phyloP scores from a whole-genome alignment of 2,113 vertebrate genomes.

The Anarrhichthys ocellatus region DNA sequence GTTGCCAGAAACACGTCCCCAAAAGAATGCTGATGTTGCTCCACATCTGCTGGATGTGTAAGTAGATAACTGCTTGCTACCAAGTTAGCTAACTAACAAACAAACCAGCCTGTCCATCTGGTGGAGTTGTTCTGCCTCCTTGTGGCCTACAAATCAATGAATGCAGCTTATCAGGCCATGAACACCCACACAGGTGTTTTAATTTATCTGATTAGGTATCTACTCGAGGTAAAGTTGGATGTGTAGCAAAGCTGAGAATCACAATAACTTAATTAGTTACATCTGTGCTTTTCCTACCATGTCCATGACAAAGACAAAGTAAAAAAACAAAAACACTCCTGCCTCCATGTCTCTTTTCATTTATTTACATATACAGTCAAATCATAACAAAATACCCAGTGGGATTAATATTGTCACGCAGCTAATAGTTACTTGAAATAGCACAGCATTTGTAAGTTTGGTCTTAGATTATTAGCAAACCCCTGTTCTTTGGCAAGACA shows the following conservation, averaged over 20 bases:
- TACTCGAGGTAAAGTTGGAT: neutral
- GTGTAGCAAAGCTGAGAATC: neutral
- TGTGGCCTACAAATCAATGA: neutral
- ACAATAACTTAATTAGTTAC: neutral
- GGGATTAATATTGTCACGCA: neutral
- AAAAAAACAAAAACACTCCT: neutral
- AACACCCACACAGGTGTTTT: neutral
- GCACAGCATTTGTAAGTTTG: neutral
- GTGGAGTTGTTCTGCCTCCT: neutral
- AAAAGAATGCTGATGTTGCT: neutral
- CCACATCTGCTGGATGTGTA: neutral
- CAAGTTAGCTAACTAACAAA: neutral
- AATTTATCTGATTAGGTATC: neutral
- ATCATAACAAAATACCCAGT: slow-evolving; percentile 57
- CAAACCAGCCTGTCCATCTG: neutral
- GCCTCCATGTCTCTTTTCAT: neutral
- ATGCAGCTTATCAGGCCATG: too few species aligned
- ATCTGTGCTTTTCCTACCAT: neutral
- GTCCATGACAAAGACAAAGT: neutral
- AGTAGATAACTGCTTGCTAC: neutral
- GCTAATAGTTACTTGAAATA: neutral
- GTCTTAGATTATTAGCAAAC: neutral
- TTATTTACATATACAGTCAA: slow-evolving; percentile 69
- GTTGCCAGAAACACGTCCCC: neutral
- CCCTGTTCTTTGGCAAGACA: neutral